Evolutionary conservation across 2,113 vertebrate genomes (phyloP).

Genomic region (Microcebus jonahi): DNA sequence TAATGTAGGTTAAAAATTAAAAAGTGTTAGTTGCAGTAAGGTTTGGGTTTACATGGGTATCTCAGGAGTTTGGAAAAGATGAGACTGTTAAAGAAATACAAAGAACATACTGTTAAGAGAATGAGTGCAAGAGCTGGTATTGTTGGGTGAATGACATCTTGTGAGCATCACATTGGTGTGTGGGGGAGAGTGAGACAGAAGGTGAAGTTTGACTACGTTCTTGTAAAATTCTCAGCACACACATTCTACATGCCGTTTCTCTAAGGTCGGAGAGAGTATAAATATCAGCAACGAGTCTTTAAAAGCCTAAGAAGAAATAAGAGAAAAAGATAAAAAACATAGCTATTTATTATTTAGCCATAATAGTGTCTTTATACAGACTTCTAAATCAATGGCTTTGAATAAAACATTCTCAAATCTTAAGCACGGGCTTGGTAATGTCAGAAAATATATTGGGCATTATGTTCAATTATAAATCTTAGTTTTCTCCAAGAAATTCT

Average conservation of each 20-base stretch:
- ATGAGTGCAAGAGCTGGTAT: neutral
- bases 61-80: neutral
- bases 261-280: neutral
- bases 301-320: neutral
- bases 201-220: neutral
- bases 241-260: neutral
- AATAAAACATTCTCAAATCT: neutral
- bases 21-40: neutral
- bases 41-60: neutral
- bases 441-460: neutral
- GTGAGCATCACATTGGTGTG: neutral
- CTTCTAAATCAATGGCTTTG: neutral
- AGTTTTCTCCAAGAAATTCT: conserved; percentile 45
- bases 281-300: neutral
- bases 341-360: neutral
- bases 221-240: neutral
- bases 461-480: neutral
- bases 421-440: neutral
- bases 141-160: neutral
- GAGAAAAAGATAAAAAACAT: neutral
- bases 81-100: neutral
- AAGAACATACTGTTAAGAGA: neutral
- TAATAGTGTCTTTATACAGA: neutral
- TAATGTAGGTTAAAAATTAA: neutral
- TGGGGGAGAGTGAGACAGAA: neutral